Evolutionary conservation across 2,888 invertebrate species (phyloP).

Genomic region (Arge pagana): DNA sequence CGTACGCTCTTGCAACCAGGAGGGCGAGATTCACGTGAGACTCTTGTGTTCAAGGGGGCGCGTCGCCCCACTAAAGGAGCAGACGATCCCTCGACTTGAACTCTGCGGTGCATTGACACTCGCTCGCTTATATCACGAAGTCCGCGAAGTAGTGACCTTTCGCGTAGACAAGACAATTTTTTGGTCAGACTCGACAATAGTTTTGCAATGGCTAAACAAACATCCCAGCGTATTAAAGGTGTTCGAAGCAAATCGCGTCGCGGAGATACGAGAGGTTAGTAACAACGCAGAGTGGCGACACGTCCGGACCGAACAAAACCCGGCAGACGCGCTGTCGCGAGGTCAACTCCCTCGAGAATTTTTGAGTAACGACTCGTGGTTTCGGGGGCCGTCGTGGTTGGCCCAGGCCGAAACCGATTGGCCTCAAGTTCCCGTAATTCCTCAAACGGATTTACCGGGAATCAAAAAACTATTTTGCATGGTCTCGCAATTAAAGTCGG

Average conservation of each 20-base stretch:
- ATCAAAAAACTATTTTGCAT: too few relatives aligned
- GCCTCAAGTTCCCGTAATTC: neutral
- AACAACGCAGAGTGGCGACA: constrained; percentile 26
- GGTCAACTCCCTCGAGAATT: constrained; percentile 27
- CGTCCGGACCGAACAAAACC: constrained; percentile 27
- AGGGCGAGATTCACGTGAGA: too few relatives aligned
- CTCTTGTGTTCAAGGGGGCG: constrained; percentile 40
- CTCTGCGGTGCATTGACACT: constrained; percentile 35
- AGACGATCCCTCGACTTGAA: constrained; percentile 37
- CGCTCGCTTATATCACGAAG: constrained; percentile 15
- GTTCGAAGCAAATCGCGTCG: constrained; percentile 35
- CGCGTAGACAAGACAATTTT: constrained; percentile 19
- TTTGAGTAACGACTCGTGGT: constrained; percentile 19
- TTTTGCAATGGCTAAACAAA: constrained; percentile 32
- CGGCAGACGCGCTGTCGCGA: constrained; percentile 31
- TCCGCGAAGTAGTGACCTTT: constrained; percentile 13
- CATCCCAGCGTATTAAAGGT: constrained; percentile 27
- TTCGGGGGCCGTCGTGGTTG: constrained; percentile 27
- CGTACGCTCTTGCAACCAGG: constrained; percentile 26
- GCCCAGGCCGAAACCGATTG: constrained; percentile 13
- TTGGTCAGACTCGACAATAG: constrained; percentile 37
- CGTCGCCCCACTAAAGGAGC: constrained; percentile 38
- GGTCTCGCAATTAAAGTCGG: too few relatives aligned
- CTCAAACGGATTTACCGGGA: constrained; percentile 2
- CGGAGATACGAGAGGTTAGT: constrained; percentile 31